Evolutionary conservation across 2,113 vertebrate genomes (phyloP).

Genomic region (Myrmecophaga tridactyla): DNA sequence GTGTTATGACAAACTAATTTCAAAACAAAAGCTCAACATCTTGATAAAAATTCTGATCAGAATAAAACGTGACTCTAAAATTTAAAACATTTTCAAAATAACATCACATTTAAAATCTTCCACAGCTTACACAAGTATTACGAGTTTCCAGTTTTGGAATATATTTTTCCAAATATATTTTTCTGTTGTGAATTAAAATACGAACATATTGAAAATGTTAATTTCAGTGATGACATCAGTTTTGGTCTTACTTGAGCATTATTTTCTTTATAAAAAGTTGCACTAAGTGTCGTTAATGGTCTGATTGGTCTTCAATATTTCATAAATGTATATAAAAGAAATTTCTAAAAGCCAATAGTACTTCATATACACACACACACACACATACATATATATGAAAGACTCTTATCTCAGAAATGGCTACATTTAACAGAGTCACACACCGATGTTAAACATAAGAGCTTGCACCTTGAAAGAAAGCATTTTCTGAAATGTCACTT

Average conservation of each 20-base stretch:
- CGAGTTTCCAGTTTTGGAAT: slow-evolving; percentile 66
- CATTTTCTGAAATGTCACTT: slow-evolving; percentile 73
- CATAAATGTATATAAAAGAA: slow-evolving; percentile 74
- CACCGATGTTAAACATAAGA: slow-evolving; percentile 48
- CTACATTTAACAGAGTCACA: slow-evolving; percentile 73
- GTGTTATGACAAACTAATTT: slow-evolving; percentile 81
- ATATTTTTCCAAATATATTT: slow-evolving; percentile 76
- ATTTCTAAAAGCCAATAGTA: slow-evolving; percentile 79
- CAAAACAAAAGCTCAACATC: slow-evolving; percentile 81
- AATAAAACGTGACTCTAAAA: slow-evolving; percentile 81
- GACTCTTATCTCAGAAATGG: slow-evolving; percentile 75
- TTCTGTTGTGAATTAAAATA: slow-evolving; percentile 82
- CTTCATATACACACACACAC: background rate
- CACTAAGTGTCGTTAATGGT: slow-evolving; percentile 79
- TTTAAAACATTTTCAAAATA: slow-evolving; percentile 80
- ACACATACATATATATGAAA: background rate
- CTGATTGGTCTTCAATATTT: slow-evolving; percentile 81
- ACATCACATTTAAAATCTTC: slow-evolving; percentile 80
- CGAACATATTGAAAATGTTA: slow-evolving; percentile 74
- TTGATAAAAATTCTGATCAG: slow-evolving; percentile 82
- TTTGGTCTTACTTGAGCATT: slow-evolving; percentile 80
- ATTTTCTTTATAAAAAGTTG: slow-evolving; percentile 79
- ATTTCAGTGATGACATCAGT: slow-evolving; percentile 80
- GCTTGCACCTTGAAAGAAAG: slow-evolving; percentile 68
- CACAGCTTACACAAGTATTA: slow-evolving; percentile 76